Base-by-base conservation (phyloP, 2,888 invertebrate species). In the Girardia tigrina region DNA sequence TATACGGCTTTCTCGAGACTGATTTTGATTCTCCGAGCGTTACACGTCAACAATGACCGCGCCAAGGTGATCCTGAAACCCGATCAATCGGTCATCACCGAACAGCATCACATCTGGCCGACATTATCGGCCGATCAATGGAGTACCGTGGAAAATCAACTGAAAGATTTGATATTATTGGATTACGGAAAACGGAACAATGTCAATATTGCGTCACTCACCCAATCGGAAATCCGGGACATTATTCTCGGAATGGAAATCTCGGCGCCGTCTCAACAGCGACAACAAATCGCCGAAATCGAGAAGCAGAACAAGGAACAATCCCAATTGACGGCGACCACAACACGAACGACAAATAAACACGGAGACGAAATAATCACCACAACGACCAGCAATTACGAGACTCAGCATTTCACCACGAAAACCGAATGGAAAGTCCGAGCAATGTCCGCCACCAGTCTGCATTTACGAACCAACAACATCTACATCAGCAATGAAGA, bases 231-330 rank as follows among this genome's bases (percentile, higher is more conserved):
- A 87, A 97, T 98, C 83, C 90, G 98, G 76, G 98, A 98, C 85
- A 98, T 98, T 79, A 95, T 98, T 81, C 88, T 98, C 78, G 97
- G 97, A 81, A 98, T 98, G 98, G 98, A 98, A 86, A 99, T 98
- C 79, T 94, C 94, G 16, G 98, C 98, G 0, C 98, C 98, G 0
- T 97, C 95, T 0, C 95, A 95, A 0, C 98, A 98, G 82, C 88
- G 98, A 70, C 98, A 98, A 84, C 98, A 98, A 85, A 99, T 98
- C 80, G 98, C 98, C 0, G 98, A 98, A 86, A 98, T 98, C 79
- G 98, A 98, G 86, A 98, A 98, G 83, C 98, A 98, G 86, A 97
- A 97, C 71, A 97, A 98, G 84, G 98, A 98, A 83, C 97, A 98
- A 85, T 85, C 85, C 23, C 97, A 98, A 84, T 87, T 99, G 70